Evolutionary conservation across 2,888 invertebrate species (phyloP), one percentile per base, ranked within the genome.

Genomic region (Diarsia mendica): DNA sequence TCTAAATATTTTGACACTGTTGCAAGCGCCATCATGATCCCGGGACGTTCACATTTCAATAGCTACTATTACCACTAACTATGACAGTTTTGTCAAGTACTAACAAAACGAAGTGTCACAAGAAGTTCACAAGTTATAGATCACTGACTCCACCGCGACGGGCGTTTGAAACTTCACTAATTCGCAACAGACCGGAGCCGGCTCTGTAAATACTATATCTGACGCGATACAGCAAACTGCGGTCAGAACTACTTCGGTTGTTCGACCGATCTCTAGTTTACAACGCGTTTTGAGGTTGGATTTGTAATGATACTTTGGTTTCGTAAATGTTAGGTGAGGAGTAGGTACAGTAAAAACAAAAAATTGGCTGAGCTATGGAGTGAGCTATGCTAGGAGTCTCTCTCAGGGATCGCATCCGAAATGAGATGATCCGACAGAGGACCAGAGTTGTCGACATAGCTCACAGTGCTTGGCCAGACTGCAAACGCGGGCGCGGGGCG

Each of bases 81-180:
- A 48, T 3, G 13, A n/a, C 23, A 51, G 5, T 9, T 11, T 13
- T 20, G 4, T 33, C 10, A 76, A 66, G 11, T 28, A 20, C 18
- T 66, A 61, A 77, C n/a, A 63, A 70, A 82, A 82, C 63, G n/a
- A 66, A 76, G 60, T 82, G 83, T 77, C 63, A 48, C 78, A 78
- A 67, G 63, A 67, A 39, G 48, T 61, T 28, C 11, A 0, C 15
- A 67, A 71, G 63, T 80, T 77, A 53, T 6, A 49, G 83, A 71
- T 77, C 55, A 55, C 69, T 77, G 61, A 69, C n/a, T 77, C n/a
- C 67, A 28, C 28, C 15, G 23, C 49, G 68, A 49, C 46, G 10
- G 15, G 28, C 28, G 82, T 33, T 77, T 69, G 46, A 69, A 79
- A 77, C 33, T 79, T 82, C 10, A 18, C 46, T 82, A 82, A 82